Conservation (phyloP, 2,113 vertebrate species). For the Atrichornis clamosus region DNA sequence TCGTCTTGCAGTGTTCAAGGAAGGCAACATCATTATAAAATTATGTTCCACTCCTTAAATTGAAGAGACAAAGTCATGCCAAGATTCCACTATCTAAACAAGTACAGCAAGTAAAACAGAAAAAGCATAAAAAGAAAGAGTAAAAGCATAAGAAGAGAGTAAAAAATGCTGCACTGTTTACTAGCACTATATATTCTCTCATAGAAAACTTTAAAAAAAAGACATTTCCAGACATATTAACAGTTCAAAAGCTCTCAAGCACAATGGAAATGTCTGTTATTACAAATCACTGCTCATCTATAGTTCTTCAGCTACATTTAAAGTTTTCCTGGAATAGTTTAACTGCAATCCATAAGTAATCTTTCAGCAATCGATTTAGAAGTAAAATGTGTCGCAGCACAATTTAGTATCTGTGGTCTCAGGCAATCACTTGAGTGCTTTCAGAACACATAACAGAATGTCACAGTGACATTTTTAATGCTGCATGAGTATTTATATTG, state of each 20-base stretch:
- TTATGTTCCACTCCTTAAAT: neutral
- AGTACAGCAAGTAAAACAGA: neutral
- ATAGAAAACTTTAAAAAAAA: neutral
- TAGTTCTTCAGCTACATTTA: neutral
- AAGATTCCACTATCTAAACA: conserved; percentile 2
- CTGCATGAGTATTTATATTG: neutral
- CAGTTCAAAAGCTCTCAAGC: neutral
- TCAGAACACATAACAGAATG: neutral
- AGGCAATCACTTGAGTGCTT: conserved; percentile 33
- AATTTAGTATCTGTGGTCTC: neutral
- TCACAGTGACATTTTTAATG: neutral
- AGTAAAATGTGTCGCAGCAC: neutral
- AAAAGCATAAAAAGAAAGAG: neutral
- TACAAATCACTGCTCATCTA: neutral
- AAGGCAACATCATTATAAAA: neutral
- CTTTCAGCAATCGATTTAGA: conserved; percentile 1
- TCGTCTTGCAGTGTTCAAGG: neutral
- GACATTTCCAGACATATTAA: neutral
- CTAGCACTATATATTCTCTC: neutral
- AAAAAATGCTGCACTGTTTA: neutral
- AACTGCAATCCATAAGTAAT: conserved; percentile 24
- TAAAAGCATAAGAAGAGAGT: neutral
- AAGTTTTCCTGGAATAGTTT: conserved; percentile 7
- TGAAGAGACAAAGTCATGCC: neutral
- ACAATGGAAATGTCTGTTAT: neutral